phyloP scores from a whole-genome alignment of 2,113 vertebrate genomes.

The Heterocephalus glaber region DNA sequence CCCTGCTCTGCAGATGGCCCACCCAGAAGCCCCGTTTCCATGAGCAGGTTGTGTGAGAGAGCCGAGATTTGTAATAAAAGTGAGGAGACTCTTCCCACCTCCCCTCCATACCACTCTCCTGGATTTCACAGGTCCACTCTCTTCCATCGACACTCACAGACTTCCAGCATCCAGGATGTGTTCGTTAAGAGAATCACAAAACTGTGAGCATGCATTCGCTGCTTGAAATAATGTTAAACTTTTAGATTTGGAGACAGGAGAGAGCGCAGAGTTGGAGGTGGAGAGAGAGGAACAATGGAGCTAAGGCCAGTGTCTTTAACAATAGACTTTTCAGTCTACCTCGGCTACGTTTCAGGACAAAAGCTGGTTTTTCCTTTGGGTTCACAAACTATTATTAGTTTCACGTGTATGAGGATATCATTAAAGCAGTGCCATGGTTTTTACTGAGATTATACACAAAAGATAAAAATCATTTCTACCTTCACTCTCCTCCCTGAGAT shows the following conservation, averaged over 20 bases:
- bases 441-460: background rate
- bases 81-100: no score
- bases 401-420: slow-evolving; percentile 1
- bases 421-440: background rate
- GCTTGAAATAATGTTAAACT: background rate
- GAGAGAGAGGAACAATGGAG: background rate
- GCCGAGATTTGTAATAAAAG: background rate
- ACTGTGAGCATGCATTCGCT: background rate
- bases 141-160: background rate
- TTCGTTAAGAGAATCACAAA: background rate
- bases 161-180: background rate
- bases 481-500: background rate
- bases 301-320: background rate
- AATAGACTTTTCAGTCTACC: background rate
- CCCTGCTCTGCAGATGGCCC: background rate
- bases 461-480: background rate
- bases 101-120: background rate
- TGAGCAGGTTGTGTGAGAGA: rapidly evolving
- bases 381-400: slow-evolving; percentile 45
- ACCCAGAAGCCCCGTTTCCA: background rate
- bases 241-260: background rate
- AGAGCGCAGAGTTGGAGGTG: background rate
- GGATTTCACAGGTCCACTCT: background rate
- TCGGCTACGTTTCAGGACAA: slow-evolving; percentile 40
- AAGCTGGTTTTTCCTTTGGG: background rate